Conservation (phyloP, 1,140 invertebrate genomes). For the Glomeris maerens region DNA sequence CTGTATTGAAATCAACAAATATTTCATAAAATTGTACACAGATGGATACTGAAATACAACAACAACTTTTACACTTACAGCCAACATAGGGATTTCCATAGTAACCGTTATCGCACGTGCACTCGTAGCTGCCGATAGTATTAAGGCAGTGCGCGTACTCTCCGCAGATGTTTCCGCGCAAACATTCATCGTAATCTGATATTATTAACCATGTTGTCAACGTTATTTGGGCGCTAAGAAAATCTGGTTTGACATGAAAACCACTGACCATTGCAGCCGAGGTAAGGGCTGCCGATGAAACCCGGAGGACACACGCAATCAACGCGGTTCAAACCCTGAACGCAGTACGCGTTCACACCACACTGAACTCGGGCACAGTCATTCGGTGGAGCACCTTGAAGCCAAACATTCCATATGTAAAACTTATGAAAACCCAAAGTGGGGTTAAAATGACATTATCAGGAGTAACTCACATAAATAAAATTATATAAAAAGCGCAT, state of each 20-base stretch:
- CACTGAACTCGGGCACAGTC: conserved; percentile 35
- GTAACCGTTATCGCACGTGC: conserved; percentile 62
- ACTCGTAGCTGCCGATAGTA: conserved; percentile 69
- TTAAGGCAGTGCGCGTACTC: conserved; percentile 75
- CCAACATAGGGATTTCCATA: conserved; percentile 58
- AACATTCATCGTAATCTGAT: conserved; percentile 66
- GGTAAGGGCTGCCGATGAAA: conserved; percentile 69
- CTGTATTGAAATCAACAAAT: too few relatives aligned
- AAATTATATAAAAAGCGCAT: background rate
- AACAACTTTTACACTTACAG: too few relatives aligned
- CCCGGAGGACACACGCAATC: conserved; percentile 68
- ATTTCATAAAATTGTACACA: too few relatives aligned
- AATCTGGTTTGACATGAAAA: background rate
- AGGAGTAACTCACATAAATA: too few relatives aligned
- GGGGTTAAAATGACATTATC: too few relatives aligned
- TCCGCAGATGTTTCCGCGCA: conserved; percentile 54
- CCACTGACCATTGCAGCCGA: conserved; percentile 51
- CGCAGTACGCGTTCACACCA: conserved; percentile 61
- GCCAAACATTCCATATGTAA: too few relatives aligned
- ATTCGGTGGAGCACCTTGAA: conserved; percentile 3
- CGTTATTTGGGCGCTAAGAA: background rate
- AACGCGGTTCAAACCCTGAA: conserved; percentile 50
- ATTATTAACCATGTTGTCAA: background rate
- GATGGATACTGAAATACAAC: too few relatives aligned
- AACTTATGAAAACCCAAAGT: too few relatives aligned